Base-by-base conservation (phyloP, 1,140 invertebrate genomes). In the Drosophila bifasciata region DNA sequence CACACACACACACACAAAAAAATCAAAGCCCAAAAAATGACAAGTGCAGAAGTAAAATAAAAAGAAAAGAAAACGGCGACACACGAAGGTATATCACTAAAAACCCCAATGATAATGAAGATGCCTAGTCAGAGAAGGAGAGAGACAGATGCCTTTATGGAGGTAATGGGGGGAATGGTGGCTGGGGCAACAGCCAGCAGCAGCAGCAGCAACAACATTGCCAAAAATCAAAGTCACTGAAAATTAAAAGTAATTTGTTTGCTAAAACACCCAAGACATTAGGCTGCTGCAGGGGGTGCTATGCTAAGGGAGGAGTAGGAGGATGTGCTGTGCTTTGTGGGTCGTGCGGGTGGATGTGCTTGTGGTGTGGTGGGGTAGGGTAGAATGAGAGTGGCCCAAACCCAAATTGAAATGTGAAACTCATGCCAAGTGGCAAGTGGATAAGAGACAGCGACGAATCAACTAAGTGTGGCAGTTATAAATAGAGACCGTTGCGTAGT, bases 181-280 rank as follows among this genome's bases (percentile, higher is more conserved):
- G 23, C 6, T 41, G 44, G 16, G 62, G 17, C 25, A 15, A n/a
- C 63, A 53, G 66, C 63, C 56, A 72, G 40, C 67, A 61, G 21
- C 41, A 67, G 32, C 50, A 25, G 5, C 17, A 40, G 16, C 13
- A 44, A 9, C 23, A 43, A 17, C 43, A 57, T 49, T 75, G 63
- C 55, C 61, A 81, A 86, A 88, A 88, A 88, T 88, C 83, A 88
- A 88, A 88, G 83, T 88, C 83, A 88, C 78, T 70, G 71, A 83
- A 88, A 88, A 88, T 88, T 88, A 88, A 88, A 88, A 88, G 83
- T 88, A 86, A 88, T 88, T 88, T 88, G 83, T 88, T 88, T 88
- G 83, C 78, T 59, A 88, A 88, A 88, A 83, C 78, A 60, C 83
- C 78, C 75, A 83, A 81, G 77, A 86, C 77, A 80, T 77, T 63